Conservation (phyloP, 2,888 invertebrate genomes). For the Argyra leucocephala region DNA sequence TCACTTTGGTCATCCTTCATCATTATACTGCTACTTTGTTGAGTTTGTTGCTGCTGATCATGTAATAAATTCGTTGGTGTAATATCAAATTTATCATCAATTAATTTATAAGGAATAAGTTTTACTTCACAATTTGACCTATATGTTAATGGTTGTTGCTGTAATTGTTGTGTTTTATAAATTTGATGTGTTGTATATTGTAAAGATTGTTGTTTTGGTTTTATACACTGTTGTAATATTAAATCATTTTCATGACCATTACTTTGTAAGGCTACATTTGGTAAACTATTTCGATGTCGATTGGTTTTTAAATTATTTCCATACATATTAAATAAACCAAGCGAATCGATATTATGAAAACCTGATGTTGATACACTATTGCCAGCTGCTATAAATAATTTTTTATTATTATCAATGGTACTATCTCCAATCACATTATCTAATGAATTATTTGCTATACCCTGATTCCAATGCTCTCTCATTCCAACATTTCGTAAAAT, state of each 20-base stretch:
- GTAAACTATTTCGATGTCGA: slow-evolving; percentile 9
- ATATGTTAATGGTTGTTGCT: slow-evolving; percentile 10
- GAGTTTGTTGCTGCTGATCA: slow-evolving; percentile 15
- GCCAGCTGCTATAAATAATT: slow-evolving; percentile 5
- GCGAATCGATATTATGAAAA: background rate
- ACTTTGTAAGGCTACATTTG: slow-evolving; percentile 7
- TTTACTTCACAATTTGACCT: slow-evolving; percentile 21
- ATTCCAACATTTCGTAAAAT: slow-evolving; percentile 70
- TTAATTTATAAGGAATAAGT: background rate
- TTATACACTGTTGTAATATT: background rate
- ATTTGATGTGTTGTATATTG: slow-evolving; percentile 16
- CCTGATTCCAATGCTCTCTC: slow-evolving; percentile 40
- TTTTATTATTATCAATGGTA: slow-evolving; percentile 1
- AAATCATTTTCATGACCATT: background rate
- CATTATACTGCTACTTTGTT: slow-evolving; percentile 7
- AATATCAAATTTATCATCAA: slow-evolving; percentile 7
- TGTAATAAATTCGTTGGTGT: slow-evolving; percentile 9
- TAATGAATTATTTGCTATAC: background rate
- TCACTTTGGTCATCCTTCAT: slow-evolving; percentile 5
- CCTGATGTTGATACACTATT: background rate
- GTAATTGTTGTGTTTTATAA: slow-evolving; percentile 20
- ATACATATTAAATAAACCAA: background rate
- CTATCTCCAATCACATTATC: background rate
- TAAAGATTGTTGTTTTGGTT: slow-evolving; percentile 8
- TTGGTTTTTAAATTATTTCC: background rate